Percentiles rank a stretch among this genome's conserved stretches.
Conservation (phyloP, 2,797 vertebrate genomes). For the Zalophus californianus region DNA sequence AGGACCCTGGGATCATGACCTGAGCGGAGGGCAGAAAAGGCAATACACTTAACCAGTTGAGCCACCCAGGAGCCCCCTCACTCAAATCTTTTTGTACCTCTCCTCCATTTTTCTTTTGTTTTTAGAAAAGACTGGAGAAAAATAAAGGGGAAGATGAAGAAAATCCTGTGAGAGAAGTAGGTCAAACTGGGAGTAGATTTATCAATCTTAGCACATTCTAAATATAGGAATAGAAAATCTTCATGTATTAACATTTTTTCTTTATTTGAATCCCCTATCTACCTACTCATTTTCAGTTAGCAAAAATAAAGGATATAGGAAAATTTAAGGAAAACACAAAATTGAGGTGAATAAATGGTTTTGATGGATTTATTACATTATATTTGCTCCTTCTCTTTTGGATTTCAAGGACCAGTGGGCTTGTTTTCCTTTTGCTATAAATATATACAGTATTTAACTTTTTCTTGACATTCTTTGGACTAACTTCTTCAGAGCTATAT, state of each 20-base stretch:
- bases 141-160: not conserved
- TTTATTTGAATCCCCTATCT: not conserved
- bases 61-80: not conserved
- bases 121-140: not conserved
- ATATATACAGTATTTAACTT: slow-evolving; percentile 17
- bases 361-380: slow-evolving; percentile 6
- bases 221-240: slow-evolving; percentile 39
- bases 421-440: slow-evolving; percentile 8
- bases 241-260: not conserved
- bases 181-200: slow-evolving; percentile 12
- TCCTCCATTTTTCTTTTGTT: slow-evolving; percentile 6
- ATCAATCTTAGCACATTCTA: slow-evolving; percentile 11
- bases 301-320: slow-evolving; percentile 24
- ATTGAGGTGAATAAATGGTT: not conserved
- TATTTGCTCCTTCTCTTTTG: not conserved
- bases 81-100: not conserved
- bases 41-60: not conserved
- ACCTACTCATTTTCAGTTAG: not conserved
- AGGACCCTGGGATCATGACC: not conserved
- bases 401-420: not conserved
- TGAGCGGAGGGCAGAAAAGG: not conserved
- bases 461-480: not conserved
- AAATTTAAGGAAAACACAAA: slow-evolving; percentile 43
- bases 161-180: slow-evolving; percentile 30
- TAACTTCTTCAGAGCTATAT: not conserved